Percentiles rank a stretch among this genome's conserved stretches.
These are phyloP conservation scores for Glossosoma conforme DNA, from an alignment of 1,140 invertebrate species.

Conservation along the genomic window DNA sequence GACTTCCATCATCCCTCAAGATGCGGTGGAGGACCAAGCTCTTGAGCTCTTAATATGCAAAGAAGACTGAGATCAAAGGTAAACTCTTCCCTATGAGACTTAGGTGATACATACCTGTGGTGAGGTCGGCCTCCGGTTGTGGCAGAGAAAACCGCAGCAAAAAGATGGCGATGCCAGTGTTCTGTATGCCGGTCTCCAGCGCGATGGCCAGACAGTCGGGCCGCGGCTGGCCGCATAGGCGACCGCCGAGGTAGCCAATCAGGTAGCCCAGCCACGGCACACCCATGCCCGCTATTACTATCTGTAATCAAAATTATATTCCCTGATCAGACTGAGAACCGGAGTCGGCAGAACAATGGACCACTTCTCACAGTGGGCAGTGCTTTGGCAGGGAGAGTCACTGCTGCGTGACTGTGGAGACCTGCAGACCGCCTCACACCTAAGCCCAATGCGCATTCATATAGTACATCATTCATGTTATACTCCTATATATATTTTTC, in stretches of 20 bases:
- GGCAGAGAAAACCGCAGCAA: slow-evolving; percentile 65
- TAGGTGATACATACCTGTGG: slow-evolving; percentile 56
- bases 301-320: slow-evolving; percentile 52
- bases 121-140: slow-evolving; percentile 73
- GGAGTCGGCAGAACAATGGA: too few relatives aligned
- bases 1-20: not conserved
- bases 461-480: too few relatives aligned
- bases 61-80: not conserved
- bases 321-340: too few relatives aligned
- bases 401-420: too few relatives aligned
- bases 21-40: not conserved
- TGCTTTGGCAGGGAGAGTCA: too few relatives aligned
- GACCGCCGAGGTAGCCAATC: slow-evolving; percentile 61
- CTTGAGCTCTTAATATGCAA: not conserved
- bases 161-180: slow-evolving; percentile 89
- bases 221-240: slow-evolving; percentile 55
- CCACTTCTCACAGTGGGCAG: too few relatives aligned
- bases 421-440: too few relatives aligned
- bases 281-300: slow-evolving; percentile 73
- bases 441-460: too few relatives aligned
- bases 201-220: slow-evolving; percentile 78
- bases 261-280: slow-evolving; percentile 86
- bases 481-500: too few relatives aligned
- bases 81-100: not conserved
- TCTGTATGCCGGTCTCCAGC: slow-evolving; percentile 92